Percentiles rank a stretch among this genome's conserved stretches.
Conservation (phyloP, 2,113 vertebrate genomes). For the Callopanchax toddi region DNA sequence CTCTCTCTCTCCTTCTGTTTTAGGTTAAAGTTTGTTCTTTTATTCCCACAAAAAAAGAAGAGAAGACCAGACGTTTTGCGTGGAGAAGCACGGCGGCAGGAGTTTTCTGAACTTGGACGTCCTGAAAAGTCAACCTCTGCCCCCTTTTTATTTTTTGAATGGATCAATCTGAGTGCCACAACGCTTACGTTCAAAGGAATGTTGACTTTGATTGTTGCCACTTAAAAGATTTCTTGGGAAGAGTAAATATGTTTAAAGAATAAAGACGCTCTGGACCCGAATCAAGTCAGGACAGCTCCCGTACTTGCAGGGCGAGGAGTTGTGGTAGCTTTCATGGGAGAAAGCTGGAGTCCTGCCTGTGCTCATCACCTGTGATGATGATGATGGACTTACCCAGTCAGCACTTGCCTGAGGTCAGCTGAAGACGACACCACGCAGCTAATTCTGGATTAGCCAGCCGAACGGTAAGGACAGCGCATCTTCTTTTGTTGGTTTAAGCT, state of each 20-base stretch:
- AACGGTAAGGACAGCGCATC: constrained; percentile 82
- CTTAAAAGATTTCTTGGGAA: constrained; percentile 30
- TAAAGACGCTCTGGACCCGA: constrained; percentile 36
- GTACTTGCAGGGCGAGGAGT: constrained; percentile 47
- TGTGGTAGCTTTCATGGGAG: constrained; percentile 50
- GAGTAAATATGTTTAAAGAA: constrained; percentile 42
- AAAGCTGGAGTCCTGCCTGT: constrained; percentile 50
- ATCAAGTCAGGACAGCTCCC: constrained; percentile 62
- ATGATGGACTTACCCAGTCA: constrained; percentile 74
- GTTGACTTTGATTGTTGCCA: constrained; percentile 50
- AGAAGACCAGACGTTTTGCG: constrained; percentile 1
- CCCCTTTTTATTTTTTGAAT: constrained; percentile 21
- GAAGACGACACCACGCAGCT: constrained; percentile 78
- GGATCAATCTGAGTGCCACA: constrained; percentile 47
- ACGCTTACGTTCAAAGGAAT: constrained; percentile 46
- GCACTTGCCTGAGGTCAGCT: constrained; percentile 77
- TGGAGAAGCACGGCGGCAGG: constrained; percentile 17
- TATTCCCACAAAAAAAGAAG: neutral
- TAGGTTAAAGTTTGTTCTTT: constrained; percentile 29
- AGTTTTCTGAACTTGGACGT: constrained; percentile 36
- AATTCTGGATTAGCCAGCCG: constrained; percentile 84
- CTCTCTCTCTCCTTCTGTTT: constrained; percentile 38
- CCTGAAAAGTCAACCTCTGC: constrained; percentile 20
- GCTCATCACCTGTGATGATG: constrained; percentile 62
- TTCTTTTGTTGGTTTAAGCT: constrained; percentile 79